Evolutionary conservation across 64 coral and sea anemone genomes (phyloP), one percentile per base, ranked within the genome.

Genomic region (Cladopsammia gracilis): DNA sequence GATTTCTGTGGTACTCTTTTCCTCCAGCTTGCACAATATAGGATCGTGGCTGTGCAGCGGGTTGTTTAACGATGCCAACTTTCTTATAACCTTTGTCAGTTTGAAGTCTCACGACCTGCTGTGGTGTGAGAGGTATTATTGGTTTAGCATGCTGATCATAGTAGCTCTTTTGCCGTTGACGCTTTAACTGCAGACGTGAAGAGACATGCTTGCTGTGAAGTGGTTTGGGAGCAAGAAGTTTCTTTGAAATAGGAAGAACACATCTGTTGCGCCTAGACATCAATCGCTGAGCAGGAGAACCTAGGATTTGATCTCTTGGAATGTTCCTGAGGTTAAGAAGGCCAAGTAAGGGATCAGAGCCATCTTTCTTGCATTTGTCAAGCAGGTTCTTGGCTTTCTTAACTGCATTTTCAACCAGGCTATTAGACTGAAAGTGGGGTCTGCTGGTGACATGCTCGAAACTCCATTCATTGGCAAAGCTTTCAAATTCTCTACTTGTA

Each of bases 401-500:
- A 16, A 84, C 57, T 18, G 56, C 1, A 25, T 22, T 44, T 64
- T 84, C 85, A 47, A 26, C 69, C 49, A 52, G 48, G 11, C 85
- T 1, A 58, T 87, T 87, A 22, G 85, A 71, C 48, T 87, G 64
- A 34, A 0, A 44, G n/a, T 47, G 24, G 56, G 85, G 85, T 2
- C 43, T 71, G 16, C 44, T 51, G 4, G 67, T 87, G 10, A 53
- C 64, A 67, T 87, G 66, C 20, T 72, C 18, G 47, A 87, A 72
- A 9, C 25, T 73, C 85, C 85, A 87, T 49, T 73, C 50, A 16
- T 43, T 19, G 14, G 85, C 23, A 42, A 87, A 73, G 9, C 25
- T 49, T n/a, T 50, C 5, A 58, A 80, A 91, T 82, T 91, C 45
- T 82, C 62, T 19, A 82, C 64, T 64, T 1, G 75, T 3, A 51